Evolutionary conservation across 2,113 vertebrate species (phyloP).

Genomic region (Trichechus manatus): DNA sequence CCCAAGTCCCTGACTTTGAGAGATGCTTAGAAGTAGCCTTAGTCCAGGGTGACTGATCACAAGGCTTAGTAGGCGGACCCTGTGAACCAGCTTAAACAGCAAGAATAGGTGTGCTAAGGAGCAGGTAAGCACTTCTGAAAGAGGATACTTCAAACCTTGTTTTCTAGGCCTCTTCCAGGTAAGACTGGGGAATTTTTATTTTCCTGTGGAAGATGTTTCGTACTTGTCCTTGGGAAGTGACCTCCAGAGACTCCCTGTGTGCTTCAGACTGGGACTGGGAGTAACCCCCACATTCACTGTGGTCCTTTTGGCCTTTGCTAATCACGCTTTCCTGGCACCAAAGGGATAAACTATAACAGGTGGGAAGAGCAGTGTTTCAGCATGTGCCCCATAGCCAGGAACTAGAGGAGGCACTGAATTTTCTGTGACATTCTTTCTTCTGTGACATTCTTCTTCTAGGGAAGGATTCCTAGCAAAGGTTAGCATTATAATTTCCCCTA

Average conservation of each 20-base stretch:
- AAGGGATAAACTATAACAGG: background rate
- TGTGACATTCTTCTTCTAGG: slow-evolving; percentile 42
- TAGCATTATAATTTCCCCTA: background rate
- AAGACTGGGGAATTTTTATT: background rate
- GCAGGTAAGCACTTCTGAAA: background rate
- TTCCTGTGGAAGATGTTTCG: background rate
- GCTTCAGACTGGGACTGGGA: background rate
- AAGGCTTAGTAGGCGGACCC: background rate
- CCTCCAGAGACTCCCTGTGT: background rate
- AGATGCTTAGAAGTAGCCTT: background rate
- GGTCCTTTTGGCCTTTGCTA: background rate
- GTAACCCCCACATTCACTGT: background rate
- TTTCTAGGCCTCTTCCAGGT: background rate
- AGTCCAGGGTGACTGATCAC: background rate
- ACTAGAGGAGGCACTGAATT: background rate
- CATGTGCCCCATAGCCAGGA: background rate
- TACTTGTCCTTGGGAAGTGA: background rate
- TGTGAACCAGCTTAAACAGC: background rate
- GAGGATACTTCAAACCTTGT: background rate
- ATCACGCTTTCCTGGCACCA: background rate
- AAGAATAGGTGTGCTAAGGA: background rate
- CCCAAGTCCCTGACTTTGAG: background rate
- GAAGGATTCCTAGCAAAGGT: background rate
- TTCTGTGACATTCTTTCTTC: background rate
- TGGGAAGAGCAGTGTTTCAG: background rate